These are phyloP conservation scores for Notodonta dromedarius DNA, from an alignment of 2,888 invertebrate genomes.

Conservation along the genomic window DNA sequence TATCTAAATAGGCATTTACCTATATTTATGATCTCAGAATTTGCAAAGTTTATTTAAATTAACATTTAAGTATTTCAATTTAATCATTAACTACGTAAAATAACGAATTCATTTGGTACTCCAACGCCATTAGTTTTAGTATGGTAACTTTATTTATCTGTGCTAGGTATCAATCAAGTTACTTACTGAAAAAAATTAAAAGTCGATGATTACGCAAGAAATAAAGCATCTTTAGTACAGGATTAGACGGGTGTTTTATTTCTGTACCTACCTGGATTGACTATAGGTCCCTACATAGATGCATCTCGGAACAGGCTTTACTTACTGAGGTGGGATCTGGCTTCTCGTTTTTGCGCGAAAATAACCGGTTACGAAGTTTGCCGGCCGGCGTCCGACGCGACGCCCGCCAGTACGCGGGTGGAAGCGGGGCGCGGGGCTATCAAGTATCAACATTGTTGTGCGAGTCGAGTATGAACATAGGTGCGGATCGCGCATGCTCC, in stretches of 20 bases:
- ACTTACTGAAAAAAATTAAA: no score
- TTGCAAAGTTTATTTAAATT: no score
- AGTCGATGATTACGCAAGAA: constrained; percentile 19
- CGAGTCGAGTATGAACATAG: constrained; percentile 70
- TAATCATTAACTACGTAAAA: no score
- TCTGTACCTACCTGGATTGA: constrained; percentile 36
- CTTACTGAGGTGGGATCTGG: constrained; percentile 49
- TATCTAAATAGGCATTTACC: no score
- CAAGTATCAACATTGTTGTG: constrained; percentile 66
- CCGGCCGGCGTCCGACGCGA: constrained; percentile 39
- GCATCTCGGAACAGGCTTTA: constrained; percentile 44
- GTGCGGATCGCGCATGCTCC: constrained; percentile 75
- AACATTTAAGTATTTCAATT: no score
- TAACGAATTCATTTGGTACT: no score
- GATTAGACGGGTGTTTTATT: constrained; percentile 43
- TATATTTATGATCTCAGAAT: no score
- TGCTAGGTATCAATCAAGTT: no score
- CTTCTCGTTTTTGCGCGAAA: constrained; percentile 79
- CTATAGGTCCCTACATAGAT: constrained; percentile 29
- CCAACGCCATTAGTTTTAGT: no score
- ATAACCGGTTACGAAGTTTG: constrained; percentile 67
- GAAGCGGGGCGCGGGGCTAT: constrained; percentile 39
- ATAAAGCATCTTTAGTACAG: constrained; percentile 16
- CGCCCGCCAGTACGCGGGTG: constrained; percentile 9
- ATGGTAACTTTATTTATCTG: no score